These are phyloP conservation scores for Cerceris rybyensis DNA, from an alignment of 2,888 invertebrate species.

Conservation along the genomic window DNA sequence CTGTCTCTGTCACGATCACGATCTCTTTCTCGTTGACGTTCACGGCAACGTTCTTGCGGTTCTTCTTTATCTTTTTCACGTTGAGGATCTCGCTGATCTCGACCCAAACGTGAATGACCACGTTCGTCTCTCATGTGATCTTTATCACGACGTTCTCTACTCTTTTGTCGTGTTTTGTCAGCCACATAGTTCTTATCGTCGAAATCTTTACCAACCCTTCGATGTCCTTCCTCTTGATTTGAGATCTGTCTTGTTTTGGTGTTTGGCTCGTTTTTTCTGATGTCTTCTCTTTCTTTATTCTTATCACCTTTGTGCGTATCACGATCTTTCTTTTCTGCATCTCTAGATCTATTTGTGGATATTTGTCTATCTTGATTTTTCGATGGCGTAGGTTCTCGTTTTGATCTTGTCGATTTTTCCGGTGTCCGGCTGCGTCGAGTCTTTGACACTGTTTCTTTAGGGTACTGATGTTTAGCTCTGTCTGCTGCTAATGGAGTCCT, in stretches of 20 bases:
- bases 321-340: constrained; percentile 75
- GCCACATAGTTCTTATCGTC: constrained; percentile 80
- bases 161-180: constrained; percentile 82
- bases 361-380: constrained; percentile 72
- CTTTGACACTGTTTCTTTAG: constrained; percentile 71
- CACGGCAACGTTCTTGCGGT: constrained; percentile 84
- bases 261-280: constrained; percentile 52
- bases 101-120: constrained; percentile 65
- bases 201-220: constrained; percentile 76
- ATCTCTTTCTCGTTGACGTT: constrained; percentile 83
- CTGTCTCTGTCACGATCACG: constrained; percentile 79
- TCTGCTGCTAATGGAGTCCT: constrained; percentile 75
- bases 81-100: constrained; percentile 68
- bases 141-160: constrained; percentile 75
- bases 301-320: constrained; percentile 76
- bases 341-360: constrained; percentile 67
- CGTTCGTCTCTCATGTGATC: constrained; percentile 74
- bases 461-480: constrained; percentile 73
- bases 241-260: constrained; percentile 64
- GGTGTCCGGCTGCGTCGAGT: constrained; percentile 76
- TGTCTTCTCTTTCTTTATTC: constrained; percentile 73
- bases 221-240: constrained; percentile 78
- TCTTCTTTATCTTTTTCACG: constrained; percentile 82
- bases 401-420: constrained; percentile 73
- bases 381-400: constrained; percentile 69